Percentiles rank a stretch among this genome's conserved stretches.
Evolutionary conservation across 2,888 invertebrate species (phyloP).

Genomic region (Lepidocyrtinus sp.): DNA sequence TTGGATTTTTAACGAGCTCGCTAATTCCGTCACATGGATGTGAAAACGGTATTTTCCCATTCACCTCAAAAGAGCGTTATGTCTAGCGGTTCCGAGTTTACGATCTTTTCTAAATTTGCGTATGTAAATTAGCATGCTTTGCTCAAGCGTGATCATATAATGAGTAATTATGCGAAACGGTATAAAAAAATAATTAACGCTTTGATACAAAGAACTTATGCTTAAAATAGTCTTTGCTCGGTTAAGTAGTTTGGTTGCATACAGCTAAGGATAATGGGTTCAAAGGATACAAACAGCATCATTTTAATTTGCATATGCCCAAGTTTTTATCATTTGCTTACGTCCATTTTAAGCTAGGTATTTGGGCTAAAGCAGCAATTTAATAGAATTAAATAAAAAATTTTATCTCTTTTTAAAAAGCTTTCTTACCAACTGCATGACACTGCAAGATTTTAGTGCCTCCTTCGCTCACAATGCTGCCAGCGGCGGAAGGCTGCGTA

Average conservation of each 20-base stretch:
- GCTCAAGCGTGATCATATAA: conserved; percentile 20
- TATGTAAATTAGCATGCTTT: background rate
- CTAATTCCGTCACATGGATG: background rate
- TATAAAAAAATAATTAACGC: conserved; percentile 5
- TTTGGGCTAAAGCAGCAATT: too few species aligned
- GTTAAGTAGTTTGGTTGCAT: too few species aligned
- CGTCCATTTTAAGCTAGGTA: too few species aligned
- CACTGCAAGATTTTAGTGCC: conserved; percentile 94
- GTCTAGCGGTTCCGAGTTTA: too few species aligned
- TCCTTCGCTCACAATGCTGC: conserved; percentile 89
- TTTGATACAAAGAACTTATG: background rate
- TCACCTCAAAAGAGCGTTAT: too few species aligned
- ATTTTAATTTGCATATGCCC: background rate
- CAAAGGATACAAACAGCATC: too few species aligned
- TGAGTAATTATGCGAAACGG: conserved; percentile 30
- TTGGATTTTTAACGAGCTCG: too few species aligned
- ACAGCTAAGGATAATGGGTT: too few species aligned
- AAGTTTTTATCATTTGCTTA: too few species aligned
- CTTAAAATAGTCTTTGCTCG: conserved; percentile 8
- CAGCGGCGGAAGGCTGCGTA: conserved; percentile 88
- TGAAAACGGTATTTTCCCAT: conserved; percentile 12
- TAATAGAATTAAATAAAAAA: conserved; percentile 25
- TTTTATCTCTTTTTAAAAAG: background rate
- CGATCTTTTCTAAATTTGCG: background rate
- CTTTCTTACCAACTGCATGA: conserved; percentile 90